These are phyloP conservation scores for Synanthedon tipuliformis DNA, from an alignment of 2,888 invertebrate genomes.

Conservation along the genomic window DNA sequence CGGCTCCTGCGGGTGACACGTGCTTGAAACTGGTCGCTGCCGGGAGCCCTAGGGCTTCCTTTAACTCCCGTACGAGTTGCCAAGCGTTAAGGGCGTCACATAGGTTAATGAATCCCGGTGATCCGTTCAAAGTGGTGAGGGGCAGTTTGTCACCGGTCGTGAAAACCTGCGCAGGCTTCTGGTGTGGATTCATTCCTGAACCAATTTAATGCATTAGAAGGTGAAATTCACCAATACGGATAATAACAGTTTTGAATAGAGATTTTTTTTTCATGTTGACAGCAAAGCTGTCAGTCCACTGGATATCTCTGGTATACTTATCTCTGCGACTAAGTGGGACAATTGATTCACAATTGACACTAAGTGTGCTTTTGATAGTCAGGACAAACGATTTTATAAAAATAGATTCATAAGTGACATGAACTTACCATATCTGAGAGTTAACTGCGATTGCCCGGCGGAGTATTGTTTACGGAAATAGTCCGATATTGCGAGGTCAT, in stretches of 20 bases:
- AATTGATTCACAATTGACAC: too few relatives aligned
- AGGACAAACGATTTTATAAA: too few relatives aligned
- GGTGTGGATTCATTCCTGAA: conserved; percentile 94
- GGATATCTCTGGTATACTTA: too few relatives aligned
- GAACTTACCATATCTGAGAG: conserved; percentile 83
- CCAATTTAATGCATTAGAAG: background rate
- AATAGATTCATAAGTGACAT: background rate
- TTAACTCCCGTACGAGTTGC: conserved; percentile 93
- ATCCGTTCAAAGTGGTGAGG: conserved; percentile 89
- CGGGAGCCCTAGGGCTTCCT: conserved; percentile 81
- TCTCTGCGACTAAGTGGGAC: too few relatives aligned
- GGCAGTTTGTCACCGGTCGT: conserved; percentile 85
- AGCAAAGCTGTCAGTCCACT: too few relatives aligned
- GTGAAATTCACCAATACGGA: background rate
- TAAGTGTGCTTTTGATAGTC: too few relatives aligned
- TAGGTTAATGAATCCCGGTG: conserved; percentile 97
- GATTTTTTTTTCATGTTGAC: too few relatives aligned
- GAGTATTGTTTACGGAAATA: conserved; percentile 95
- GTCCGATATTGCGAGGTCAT: conserved; percentile 94
- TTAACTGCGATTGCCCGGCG: conserved; percentile 79
- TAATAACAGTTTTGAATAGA: background rate
- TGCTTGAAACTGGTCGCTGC: conserved; percentile 98
- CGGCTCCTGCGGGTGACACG: conserved; percentile 97
- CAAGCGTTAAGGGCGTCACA: conserved; percentile 98
- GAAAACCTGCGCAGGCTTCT: conserved; percentile 94